Evolutionary conservation across 2,888 invertebrate species (phyloP).

Genomic region (Hesperia comma): DNA sequence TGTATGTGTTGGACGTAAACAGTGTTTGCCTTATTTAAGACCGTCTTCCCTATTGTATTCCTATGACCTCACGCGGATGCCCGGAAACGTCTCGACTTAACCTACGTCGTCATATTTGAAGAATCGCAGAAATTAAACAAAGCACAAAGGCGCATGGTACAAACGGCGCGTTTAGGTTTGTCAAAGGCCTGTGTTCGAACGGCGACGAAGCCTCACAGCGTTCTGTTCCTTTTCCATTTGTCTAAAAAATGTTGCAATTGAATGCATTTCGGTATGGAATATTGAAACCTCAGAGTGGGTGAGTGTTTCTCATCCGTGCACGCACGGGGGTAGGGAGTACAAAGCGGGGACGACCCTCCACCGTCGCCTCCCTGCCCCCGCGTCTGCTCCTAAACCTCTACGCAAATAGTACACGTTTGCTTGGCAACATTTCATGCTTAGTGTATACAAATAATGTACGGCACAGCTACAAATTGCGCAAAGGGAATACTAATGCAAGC

Average conservation of each 20-base stretch:
- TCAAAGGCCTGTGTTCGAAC: constrained; percentile 45
- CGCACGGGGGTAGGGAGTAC: constrained; percentile 64
- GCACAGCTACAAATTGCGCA: constrained; percentile 74
- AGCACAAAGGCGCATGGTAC: constrained; percentile 50
- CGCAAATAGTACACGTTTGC: constrained; percentile 83
- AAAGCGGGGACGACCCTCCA: constrained; percentile 49
- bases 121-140: constrained; percentile 46
- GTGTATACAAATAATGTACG: constrained; percentile 82
- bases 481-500: constrained; percentile 75
- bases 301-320: constrained; percentile 72
- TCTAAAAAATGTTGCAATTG: constrained; percentile 74
- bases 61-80: background rate
- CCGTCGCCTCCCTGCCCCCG: constrained; percentile 55
- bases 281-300: constrained; percentile 78
- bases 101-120: background rate
- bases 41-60: constrained; percentile 3
- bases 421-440: constrained; percentile 84
- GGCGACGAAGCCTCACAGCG: constrained; percentile 42
- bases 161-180: constrained; percentile 59
- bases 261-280: constrained; percentile 79
- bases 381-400: constrained; percentile 80
- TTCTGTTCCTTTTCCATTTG: constrained; percentile 55
- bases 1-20: background rate
- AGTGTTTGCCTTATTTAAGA: background rate
- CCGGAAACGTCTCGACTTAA: background rate